Evolutionary conservation across 2,797 vertebrate species (phyloP), one percentile per base, ranked within the genome.

Genomic region (Phoebastria nigripes): DNA sequence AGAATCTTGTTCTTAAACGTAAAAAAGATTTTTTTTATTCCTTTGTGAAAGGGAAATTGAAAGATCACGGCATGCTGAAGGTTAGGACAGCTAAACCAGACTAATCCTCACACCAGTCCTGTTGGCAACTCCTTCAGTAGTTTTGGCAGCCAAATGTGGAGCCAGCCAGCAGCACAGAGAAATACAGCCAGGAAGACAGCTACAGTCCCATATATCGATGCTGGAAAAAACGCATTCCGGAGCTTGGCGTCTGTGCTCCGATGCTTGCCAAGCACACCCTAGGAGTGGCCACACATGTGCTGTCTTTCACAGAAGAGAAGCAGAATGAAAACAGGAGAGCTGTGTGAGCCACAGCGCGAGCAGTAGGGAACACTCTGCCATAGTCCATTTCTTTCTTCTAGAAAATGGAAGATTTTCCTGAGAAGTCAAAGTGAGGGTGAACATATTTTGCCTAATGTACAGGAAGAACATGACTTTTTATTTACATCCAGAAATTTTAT

Each of bases 141-240:
- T 70, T 90, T 62, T 62, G 70, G 80, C 85, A 93, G 92, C 52
- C 78, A 61, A 84, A 69, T 4, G 3, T 51, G 47, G 47, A 83
- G 41, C 78, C 76, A 87, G 77, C 65, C 89, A 90, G 87, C 72
- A 94, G 54, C 65, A 35, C 6, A 8, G 79, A 77, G 82, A 88
- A 94, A 96, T 72, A 31, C 87, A 93, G 67, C 77, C 89, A 95
- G 71, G 77, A 92, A 93, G 90, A 88, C 87, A 85, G 61, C 71
- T 93, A 46, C 37, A 90, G 55, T 46, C 24, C 73, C 4, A 4
- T 56, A 65, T 66, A 87, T 29, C 3, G 18, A 58, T 35, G 80
- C 61, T 93, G 91, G 91, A 90, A 88, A 95, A 86, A 89, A 28
- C 1, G 13, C 84, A 92, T 91, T 93, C 91, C 28, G 18, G 77